These are phyloP conservation scores for Carettochelys insculpta DNA, from an alignment of 2,113 vertebrate species.

Conservation along the genomic window DNA sequence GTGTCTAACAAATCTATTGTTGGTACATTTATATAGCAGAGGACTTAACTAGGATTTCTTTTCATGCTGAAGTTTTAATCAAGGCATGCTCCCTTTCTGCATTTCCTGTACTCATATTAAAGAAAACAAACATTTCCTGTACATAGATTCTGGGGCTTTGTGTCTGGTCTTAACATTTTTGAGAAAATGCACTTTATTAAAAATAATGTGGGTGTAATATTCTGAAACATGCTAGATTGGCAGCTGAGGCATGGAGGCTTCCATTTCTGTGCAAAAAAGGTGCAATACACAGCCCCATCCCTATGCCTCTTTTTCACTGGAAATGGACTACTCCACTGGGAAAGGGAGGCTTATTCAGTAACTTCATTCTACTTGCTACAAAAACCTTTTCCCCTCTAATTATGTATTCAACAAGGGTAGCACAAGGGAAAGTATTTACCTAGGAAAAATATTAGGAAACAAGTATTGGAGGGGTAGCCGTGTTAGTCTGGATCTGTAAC, in stretches of 20 bases:
- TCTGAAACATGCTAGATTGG: not conserved
- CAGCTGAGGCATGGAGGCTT: not conserved
- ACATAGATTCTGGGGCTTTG: too few species aligned
- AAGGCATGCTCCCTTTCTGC: too few species aligned
- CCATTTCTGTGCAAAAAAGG: not conserved
- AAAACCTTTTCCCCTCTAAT: accelerated
- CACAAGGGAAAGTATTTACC: accelerated
- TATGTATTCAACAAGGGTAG: accelerated
- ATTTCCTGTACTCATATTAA: not conserved
- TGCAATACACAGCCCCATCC: accelerated
- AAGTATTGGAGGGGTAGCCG: too few species aligned
- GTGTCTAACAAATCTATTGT: not conserved
- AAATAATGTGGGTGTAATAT: not conserved
- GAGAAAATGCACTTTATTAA: not conserved
- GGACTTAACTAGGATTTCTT: not conserved
- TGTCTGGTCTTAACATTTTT: not conserved
- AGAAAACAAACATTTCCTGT: not conserved
- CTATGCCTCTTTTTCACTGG: accelerated
- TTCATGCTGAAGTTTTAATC: not conserved
- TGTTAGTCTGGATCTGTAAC: too few species aligned
- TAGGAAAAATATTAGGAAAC: not conserved
- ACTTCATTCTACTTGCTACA: accelerated
- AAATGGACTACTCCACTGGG: not conserved
- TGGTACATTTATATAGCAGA: not conserved
- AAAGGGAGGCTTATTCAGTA: not conserved